phyloP scores from a whole-genome alignment of 2,113 vertebrate species.

The Megaptera novaeangliae region DNA sequence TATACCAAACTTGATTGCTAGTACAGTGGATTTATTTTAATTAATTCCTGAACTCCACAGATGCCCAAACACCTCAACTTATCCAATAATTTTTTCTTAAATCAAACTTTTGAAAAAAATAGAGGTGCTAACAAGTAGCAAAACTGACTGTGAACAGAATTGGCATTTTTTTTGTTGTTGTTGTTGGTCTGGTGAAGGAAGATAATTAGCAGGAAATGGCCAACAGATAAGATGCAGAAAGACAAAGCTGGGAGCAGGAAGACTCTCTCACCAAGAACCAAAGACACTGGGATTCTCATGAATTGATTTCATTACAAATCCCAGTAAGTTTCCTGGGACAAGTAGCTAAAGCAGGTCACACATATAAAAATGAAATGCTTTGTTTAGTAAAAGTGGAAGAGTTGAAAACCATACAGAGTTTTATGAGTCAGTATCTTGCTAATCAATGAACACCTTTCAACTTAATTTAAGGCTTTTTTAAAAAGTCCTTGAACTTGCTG shows the following conservation, averaged over 20 bases:
- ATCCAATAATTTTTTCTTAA: constrained; percentile 40
- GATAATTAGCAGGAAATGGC: constrained; percentile 49
- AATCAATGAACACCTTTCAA: constrained; percentile 65
- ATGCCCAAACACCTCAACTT: constrained; percentile 29
- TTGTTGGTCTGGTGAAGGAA: constrained; percentile 20
- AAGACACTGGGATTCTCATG: background rate
- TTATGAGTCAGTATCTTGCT: background rate
- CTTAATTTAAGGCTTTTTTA: constrained; percentile 63
- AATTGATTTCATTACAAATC: constrained; percentile 6
- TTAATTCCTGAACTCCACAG: constrained; percentile 26
- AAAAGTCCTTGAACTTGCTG: constrained; percentile 28
- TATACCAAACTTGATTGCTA: background rate
- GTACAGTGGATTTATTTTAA: constrained; percentile 28
- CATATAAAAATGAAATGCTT: background rate
- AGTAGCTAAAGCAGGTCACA: background rate
- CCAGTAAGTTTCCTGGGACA: background rate
- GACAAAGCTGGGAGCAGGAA: background rate
- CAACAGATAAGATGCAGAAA: background rate
- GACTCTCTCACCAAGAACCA: background rate
- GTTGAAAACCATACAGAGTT: background rate
- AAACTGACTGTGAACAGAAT: constrained; percentile 38
- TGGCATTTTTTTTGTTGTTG: background rate
- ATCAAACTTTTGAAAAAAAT: constrained; percentile 35
- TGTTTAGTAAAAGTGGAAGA: constrained; percentile 12
- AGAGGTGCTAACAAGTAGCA: constrained; percentile 43